Evolutionary conservation across 2,888 invertebrate genomes (phyloP), one percentile per base, ranked within the genome.

Genomic region (Drosophila leonis): DNA sequence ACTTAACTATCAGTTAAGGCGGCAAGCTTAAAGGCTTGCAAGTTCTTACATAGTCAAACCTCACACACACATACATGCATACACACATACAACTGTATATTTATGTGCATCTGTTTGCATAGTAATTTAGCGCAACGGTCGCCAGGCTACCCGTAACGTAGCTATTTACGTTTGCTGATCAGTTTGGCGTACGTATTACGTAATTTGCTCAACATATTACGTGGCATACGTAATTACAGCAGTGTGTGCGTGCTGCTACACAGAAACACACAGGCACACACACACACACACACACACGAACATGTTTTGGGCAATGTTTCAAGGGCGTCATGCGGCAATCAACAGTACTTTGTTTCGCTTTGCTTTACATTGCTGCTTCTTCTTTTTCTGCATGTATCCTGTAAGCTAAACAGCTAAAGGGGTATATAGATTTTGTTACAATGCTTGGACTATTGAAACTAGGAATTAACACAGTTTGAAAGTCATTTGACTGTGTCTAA

Each of bases 201-300:
- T 72, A 82, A 82, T 82, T 81, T 67, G 64, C 49, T 72, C 54
- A 62, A 60, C 78, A 70, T 72, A 72, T 80, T 80, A 75, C 72
- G 69, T 69, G 77, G 80, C 72, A 80, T 75, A 78, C 65, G 80
- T 85, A 83, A 85, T 83, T 82, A 80, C 49, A 68, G 60, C 63
- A 64, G 60, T 67, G 68, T 75, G 68, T 75, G 77, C 71, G 80
- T 80, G 75, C 66, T 57, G 46, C 33, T 35, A 61, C 41, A 35
- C 51, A 44, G 51, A 56, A 31, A 24, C 35, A 44, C 44, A 59
- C 55, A 37, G 20, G 35, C 27, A 39, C 37, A 18, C 31, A 37
- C 24, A 46, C 37, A 27, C 10, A 37, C 13, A 18, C 8, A 44
- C 9, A 12, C 6, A 10, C 29, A 27, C 18, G 29, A 33, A 0